Evolutionary conservation across 1,140 invertebrate genomes (phyloP), one percentile per base, ranked within the genome.

Genomic region (Gonatopus flavifemur): DNA sequence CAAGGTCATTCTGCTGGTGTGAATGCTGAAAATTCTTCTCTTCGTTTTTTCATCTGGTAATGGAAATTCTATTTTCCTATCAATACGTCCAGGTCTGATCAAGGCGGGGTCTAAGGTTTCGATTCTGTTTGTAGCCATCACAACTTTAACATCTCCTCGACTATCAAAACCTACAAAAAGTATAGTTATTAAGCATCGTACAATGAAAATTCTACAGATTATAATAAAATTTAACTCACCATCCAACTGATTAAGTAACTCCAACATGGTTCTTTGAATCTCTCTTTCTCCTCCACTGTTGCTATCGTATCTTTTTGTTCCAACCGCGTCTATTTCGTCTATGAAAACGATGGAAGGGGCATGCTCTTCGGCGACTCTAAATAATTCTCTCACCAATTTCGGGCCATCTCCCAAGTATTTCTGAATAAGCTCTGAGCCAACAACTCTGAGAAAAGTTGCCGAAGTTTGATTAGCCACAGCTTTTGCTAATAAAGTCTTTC

Each of bases 391-490:
- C 3, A 99, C 97, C 32, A 99, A 81, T 80, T 99, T 99, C 0
- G 98, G 97, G 18, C 98, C 98, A 84, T 99, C 98, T 55, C 97
- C 97, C 70, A 99, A 82, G 83, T 98, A 98, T 79, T 99, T 99
- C 72, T 99, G 98, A 72, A 99, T 99, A 3, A 99, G 84, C 78
- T 99, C 97, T 8, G 96, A 98, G 10, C 98, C 98, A 39, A 99
- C 97, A 38, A 99, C 97, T 65, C 97, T 82, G 16, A 99, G 82
- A 78, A 99, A 99, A 22, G 98, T 99, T 3, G 98, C 97, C 2
- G 96, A 99, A 2, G 98, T 99, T 76, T 99, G 97, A 82, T 99
- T 99, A 16, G 98, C 98, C 0, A 99, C 98, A 36, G 98, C 98
- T 80, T 99, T 99, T 3, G 98, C 98, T 18, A 99, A 76, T 12